Evolutionary conservation across 2,797 vertebrate species (phyloP), one percentile per base, ranked within the genome.

Genomic region (Tiaroga cobitis): DNA sequence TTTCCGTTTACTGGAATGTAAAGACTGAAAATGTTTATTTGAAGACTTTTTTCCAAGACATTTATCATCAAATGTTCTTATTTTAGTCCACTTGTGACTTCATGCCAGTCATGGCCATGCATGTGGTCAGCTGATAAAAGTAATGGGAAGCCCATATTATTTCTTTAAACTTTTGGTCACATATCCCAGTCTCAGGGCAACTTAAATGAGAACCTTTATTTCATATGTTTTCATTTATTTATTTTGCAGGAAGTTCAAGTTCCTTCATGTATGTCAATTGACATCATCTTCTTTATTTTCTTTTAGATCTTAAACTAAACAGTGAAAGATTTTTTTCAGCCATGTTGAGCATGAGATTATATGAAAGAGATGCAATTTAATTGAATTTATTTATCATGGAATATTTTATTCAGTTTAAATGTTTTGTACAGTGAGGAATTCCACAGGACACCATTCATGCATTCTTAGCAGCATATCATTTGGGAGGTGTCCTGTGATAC

Each of bases 401-500:
- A 78, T 63, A 21, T 63, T 78, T 43, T 4, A 26, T 43, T 65
- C 15, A 3, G 26, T 32, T 41, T 19, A 61, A 61, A 29, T 24
- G 19, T 73, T 70, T 68, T 70, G 70, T 29, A 29, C 6, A 68
- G 5, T 51, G 16, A 59, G n/a, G 9, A 59, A n/a, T 77, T 39
- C 8, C 8, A 7, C 34, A 72, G 13, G 56, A 24, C 51, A 54
- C 16, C 5, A 3, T 69, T 68, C 5, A 69, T 19, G 8, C 49
- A 80, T 80, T 80, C 39, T 43, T 15, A 49, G 54, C 67, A 73
- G 54, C 67, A 63, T 77, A 37, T 83, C 21, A 34, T 80, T 56
- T 84, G 81, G 79, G 84, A 87, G 89, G 63, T 76, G 49, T 63
- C 76, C 69, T 24, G 13, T 68, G 72, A 89, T 82, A 89, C 88